Evolutionary conservation across 2,113 vertebrate genomes (phyloP).

Genomic region (Hemibagrus wyckioides): DNA sequence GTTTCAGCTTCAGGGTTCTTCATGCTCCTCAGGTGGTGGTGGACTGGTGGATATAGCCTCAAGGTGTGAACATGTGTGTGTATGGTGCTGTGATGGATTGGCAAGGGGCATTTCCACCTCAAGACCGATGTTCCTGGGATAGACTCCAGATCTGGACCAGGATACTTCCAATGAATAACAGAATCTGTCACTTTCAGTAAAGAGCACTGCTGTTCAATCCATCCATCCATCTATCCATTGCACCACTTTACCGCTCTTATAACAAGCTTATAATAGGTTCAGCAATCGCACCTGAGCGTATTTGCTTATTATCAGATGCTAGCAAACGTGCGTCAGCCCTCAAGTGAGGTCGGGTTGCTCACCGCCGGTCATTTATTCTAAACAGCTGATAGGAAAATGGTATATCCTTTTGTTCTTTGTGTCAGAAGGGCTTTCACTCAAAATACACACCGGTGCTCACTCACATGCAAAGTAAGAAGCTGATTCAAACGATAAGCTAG

Average conservation of each 20-base stretch:
- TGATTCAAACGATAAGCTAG: background rate
- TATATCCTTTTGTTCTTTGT: conserved; percentile 5
- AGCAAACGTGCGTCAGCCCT: conserved; percentile 7
- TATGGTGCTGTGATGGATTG: background rate
- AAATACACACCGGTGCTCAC: background rate
- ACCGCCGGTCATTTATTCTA: conserved; percentile 5
- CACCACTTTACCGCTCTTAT: background rate
- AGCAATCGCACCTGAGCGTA: background rate
- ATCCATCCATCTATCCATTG: background rate
- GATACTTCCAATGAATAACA: background rate
- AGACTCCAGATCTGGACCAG: background rate
- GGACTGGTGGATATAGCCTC: background rate
- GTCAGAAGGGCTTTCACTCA: background rate
- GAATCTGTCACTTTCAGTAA: background rate
- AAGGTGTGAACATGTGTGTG: background rate
- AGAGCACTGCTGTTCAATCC: background rate
- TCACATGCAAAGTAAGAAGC: conserved; percentile 13
- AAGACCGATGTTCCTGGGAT: background rate
- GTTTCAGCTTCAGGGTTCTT: background rate
- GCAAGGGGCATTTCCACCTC: background rate
- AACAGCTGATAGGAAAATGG: conserved; percentile 36
- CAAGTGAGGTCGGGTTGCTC: background rate
- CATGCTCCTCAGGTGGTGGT: background rate
- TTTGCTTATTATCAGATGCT: conserved; percentile 41
- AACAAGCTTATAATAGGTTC: background rate